Base-by-base conservation (phyloP, 2,888 invertebrate genomes). In the Cryptocephalus moraei region DNA sequence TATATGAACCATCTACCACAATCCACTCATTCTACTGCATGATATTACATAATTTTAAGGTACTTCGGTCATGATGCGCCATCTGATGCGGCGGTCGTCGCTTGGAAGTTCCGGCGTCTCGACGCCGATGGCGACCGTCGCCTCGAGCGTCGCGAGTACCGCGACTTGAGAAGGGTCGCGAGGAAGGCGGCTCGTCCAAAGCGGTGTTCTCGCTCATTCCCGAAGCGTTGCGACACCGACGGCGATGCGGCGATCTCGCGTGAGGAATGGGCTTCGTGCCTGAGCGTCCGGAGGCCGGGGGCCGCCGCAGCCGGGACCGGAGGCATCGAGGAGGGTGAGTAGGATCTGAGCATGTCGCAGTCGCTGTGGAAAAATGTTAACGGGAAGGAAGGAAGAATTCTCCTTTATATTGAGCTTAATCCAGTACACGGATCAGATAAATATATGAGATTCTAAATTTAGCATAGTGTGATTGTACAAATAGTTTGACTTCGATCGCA, bases 151-250 rank as follows among this genome's bases (percentile, higher is more conserved):
- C 78, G 80, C 40, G 95, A 95, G 69, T 89, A 91, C 65, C 79
- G 84, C 52, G 86, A 86, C 55, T 73, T 95, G 33, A 79, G 86
- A 56, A 77, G 85, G 58, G 79, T 91, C 43, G 86, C 92, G 43
- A 90, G 86, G 70, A 90, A 91, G 73, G 84, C 87, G 51, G 89
- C 93, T 45, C 86, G 86, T 64, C 95, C 94, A 36, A 86, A 86
- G 68, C 79, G 87, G 44, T 95, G 95, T 72, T 90, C 93, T 41
- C 84, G 88, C 62, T 83, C 84, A 36, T 94, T 95, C 76, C 84
- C 89, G 13, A 82, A 85, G 56, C 84, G 84, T 59, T 95, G 95
- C 72, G 94, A 95, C 71, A 76, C 81, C 45, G 82, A 93, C 70
- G 77, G 79, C 45, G 87, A 95, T 70, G 81, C 84, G 41, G 79